These are phyloP conservation scores for Pygoscelis adeliae DNA, from an alignment of 2,113 vertebrate genomes.

Conservation along the genomic window DNA sequence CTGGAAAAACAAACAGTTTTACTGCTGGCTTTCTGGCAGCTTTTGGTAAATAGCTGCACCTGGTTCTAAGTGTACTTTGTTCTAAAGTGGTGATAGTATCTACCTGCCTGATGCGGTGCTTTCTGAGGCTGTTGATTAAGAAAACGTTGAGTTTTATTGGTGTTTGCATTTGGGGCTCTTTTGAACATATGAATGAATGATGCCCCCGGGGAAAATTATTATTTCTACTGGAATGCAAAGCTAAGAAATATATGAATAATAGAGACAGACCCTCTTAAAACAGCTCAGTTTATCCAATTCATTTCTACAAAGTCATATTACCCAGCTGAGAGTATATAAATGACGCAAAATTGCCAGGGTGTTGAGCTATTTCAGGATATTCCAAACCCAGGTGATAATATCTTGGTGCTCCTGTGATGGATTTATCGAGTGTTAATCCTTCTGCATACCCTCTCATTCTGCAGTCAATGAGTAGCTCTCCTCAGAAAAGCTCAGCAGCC, in stretches of 20 bases:
- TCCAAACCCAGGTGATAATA: constrained; percentile 1
- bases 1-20: constrained; percentile 45
- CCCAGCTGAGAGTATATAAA: background rate
- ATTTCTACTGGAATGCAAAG: background rate
- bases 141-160: background rate
- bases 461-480: background rate
- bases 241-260: background rate
- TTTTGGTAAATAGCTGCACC: constrained; percentile 32
- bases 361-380: constrained; percentile 5
- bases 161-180: background rate
- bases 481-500: background rate
- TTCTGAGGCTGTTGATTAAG: background rate
- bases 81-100: background rate
- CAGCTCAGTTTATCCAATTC: background rate
- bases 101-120: background rate
- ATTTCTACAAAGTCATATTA: constrained; percentile 17
- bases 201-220: background rate
- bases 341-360: background rate
- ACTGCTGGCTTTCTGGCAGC: background rate
- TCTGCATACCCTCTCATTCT: background rate
- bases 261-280: background rate
- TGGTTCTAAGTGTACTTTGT: background rate
- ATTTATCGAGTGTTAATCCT: constrained; percentile 16
- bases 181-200: background rate
- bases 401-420: background rate